These are phyloP conservation scores for Drosophila subpulchrella DNA, from an alignment of 1,140 invertebrate species.

Conservation along the genomic window DNA sequence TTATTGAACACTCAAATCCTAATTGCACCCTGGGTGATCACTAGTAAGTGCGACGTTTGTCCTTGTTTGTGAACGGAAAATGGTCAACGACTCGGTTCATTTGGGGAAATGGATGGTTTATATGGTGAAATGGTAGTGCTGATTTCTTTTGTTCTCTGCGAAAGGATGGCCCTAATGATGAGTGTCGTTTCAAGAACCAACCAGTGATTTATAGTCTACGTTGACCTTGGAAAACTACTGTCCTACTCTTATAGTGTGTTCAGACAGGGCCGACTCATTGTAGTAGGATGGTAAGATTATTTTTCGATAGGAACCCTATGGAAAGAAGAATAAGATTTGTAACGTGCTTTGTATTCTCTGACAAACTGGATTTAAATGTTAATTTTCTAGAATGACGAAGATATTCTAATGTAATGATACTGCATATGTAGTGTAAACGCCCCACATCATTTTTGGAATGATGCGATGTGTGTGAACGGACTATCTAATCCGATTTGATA, in stretches of 20 bases:
- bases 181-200: slow-evolving; percentile 6
- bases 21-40: slow-evolving; percentile 72
- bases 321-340: too few relatives aligned
- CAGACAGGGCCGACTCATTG: too few relatives aligned
- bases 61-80: slow-evolving; percentile 54
- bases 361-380: too few relatives aligned
- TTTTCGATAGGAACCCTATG: too few relatives aligned
- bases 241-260: not conserved
- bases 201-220: not conserved
- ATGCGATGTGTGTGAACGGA: too few relatives aligned
- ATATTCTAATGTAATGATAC: too few relatives aligned
- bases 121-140: slow-evolving; percentile 26
- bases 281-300: too few relatives aligned
- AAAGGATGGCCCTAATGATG: slow-evolving; percentile 38
- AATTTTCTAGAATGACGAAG: too few relatives aligned
- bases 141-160: slow-evolving; percentile 58
- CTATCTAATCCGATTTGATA: slow-evolving; percentile 4
- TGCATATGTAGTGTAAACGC: too few relatives aligned
- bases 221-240: slow-evolving; percentile 1
- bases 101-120: slow-evolving; percentile 25
- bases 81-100: slow-evolving; percentile 38
- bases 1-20: slow-evolving; percentile 77
- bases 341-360: too few relatives aligned
- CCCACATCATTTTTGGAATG: too few relatives aligned
- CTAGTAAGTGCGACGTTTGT: slow-evolving; percentile 50